Percentiles rank a stretch among this genome's conserved stretches.
Evolutionary conservation across 2,113 vertebrate species (phyloP).

Genomic region (Saimiri boliviensis): DNA sequence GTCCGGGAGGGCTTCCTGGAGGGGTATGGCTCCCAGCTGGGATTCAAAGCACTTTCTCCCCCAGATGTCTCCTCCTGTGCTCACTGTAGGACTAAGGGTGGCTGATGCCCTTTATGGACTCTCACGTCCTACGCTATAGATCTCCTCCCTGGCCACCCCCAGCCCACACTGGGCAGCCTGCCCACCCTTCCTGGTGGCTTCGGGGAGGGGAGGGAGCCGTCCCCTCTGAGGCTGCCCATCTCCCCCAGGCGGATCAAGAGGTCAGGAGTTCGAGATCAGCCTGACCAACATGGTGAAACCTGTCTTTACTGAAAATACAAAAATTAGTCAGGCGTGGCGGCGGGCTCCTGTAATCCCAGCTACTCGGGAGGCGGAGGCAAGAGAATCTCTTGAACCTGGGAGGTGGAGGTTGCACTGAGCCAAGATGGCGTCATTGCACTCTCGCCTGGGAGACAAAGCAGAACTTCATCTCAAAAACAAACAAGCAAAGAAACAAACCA

Average conservation of each 20-base stretch:
- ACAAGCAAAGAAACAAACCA: too few relatives aligned
- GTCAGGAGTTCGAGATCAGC: too few relatives aligned
- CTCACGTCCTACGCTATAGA: neutral
- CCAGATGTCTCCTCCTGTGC: neutral
- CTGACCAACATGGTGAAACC: too few relatives aligned
- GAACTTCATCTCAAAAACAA: too few relatives aligned
- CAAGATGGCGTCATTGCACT: too few relatives aligned
- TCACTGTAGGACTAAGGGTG: neutral
- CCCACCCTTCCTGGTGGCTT: constrained; percentile 61
- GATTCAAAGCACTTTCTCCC: neutral
- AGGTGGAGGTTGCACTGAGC: too few relatives aligned
- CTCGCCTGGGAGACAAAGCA: too few relatives aligned
- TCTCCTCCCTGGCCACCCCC: neutral
- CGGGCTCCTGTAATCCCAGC: too few relatives aligned
- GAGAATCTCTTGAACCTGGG: too few relatives aligned
- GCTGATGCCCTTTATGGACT: neutral
- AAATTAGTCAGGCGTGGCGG: too few relatives aligned
- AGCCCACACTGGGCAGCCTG: neutral
- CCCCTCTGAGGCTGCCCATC: constrained; percentile 51
- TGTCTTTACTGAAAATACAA: too few relatives aligned
- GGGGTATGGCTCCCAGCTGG: neutral
- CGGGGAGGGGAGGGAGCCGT: constrained; percentile 20
- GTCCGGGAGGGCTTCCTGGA: neutral
- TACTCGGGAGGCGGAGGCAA: too few relatives aligned
- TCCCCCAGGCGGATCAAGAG: neutral